Conservation (phyloP, 2,888 invertebrate genomes). For the Tetragonisca angustula region DNA sequence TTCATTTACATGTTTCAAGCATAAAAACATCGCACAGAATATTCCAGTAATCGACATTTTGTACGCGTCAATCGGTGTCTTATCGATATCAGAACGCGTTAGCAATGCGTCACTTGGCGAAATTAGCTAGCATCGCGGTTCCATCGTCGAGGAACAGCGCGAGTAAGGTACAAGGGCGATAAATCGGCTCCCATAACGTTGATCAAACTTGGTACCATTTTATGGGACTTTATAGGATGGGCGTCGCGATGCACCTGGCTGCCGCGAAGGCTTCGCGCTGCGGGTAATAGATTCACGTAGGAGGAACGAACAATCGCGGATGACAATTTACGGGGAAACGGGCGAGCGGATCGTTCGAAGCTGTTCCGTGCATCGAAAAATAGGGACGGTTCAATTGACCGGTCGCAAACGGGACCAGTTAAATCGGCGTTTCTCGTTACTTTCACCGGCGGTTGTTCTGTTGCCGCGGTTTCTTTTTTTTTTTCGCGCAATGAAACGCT, state of each 20-base stretch:
- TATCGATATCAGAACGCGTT: too few species aligned
- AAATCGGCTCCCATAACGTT: slow-evolving; percentile 5
- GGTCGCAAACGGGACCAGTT: slow-evolving; percentile 47
- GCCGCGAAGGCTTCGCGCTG: slow-evolving; percentile 23
- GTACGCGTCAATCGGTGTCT: too few species aligned
- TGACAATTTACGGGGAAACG: slow-evolving; percentile 47
- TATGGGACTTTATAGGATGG: slow-evolving; percentile 21
- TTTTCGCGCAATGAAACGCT: slow-evolving; percentile 56
- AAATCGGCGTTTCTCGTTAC: slow-evolving; percentile 58
- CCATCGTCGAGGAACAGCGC: not conserved
- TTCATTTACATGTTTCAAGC: too few species aligned
- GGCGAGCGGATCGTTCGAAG: slow-evolving; percentile 31
- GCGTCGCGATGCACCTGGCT: slow-evolving; percentile 20
- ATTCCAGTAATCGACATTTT: too few species aligned
- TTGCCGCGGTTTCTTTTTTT: slow-evolving; percentile 52
- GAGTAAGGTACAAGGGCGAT: not conserved
- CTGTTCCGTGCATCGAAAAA: slow-evolving; percentile 26
- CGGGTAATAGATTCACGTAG: slow-evolving; percentile 46
- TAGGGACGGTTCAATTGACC: slow-evolving; percentile 53
- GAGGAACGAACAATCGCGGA: slow-evolving; percentile 33
- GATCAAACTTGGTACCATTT: slow-evolving; percentile 13
- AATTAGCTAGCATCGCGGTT: not conserved
- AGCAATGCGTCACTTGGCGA: too few species aligned
- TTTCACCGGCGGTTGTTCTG: slow-evolving; percentile 48
- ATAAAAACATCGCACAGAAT: too few species aligned